phyloP scores from a whole-genome alignment of 2,888 invertebrate genomes.

The Teleiodes luculella region DNA sequence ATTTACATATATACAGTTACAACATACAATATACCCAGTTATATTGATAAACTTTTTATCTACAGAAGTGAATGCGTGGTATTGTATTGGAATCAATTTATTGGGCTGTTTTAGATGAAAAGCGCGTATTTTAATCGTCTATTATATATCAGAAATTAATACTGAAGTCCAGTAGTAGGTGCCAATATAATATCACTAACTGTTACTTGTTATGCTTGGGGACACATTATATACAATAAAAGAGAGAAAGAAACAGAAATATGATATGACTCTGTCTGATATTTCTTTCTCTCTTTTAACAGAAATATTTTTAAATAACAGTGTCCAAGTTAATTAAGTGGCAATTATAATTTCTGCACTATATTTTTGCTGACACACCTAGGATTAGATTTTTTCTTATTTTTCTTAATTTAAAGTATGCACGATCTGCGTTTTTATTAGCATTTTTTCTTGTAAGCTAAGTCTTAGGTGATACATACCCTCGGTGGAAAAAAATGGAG shows the following conservation, averaged over 20 bases:
- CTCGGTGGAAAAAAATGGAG: slow-evolving; percentile 35
- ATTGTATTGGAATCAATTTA: slow-evolving; percentile 34
- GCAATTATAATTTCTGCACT: slow-evolving; percentile 76
- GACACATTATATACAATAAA: slow-evolving; percentile 69
- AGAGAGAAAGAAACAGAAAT: no score
- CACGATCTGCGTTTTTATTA: slow-evolving; percentile 77
- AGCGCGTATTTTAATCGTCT: neutral
- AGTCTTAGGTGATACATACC: slow-evolving; percentile 46
- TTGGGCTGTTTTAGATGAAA: neutral
- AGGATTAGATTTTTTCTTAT: slow-evolving; percentile 59
- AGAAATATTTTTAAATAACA: slow-evolving; percentile 75
- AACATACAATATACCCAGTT: slow-evolving; percentile 70
- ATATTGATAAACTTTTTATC: slow-evolving; percentile 70
- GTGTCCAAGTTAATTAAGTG: slow-evolving; percentile 74
- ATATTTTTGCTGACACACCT: slow-evolving; percentile 78
- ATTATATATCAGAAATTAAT: neutral
- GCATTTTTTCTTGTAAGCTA: slow-evolving; percentile 55
- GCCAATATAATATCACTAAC: slow-evolving; percentile 31
- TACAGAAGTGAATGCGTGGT: slow-evolving; percentile 58
- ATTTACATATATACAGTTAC: slow-evolving; percentile 73
- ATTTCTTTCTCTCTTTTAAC: slow-evolving; percentile 41
- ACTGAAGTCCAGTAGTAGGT: neutral
- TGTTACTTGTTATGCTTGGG: slow-evolving; percentile 67
- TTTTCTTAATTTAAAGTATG: slow-evolving; percentile 71
- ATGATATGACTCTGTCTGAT: no score